A percentile compares a stretch with the other conserved stretches of the same genome.
Conservation (phyloP, 2,888 invertebrate species). For the Pseudolycoriella hygida region DNA sequence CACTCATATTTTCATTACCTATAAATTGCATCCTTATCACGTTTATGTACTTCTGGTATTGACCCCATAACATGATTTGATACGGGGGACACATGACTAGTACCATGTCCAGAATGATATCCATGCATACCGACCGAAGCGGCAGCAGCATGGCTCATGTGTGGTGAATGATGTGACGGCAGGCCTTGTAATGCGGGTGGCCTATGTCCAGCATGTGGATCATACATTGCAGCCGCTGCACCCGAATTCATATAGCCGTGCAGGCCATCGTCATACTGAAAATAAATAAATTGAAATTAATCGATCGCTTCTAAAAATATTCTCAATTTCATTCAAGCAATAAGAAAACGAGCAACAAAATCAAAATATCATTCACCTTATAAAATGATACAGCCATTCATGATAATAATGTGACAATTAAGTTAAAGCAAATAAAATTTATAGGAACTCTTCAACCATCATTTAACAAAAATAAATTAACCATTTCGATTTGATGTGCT, state of each 20-base stretch:
- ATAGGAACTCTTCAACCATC: too few relatives aligned
- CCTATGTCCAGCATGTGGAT: constrained; percentile 52
- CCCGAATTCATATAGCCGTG: constrained; percentile 71
- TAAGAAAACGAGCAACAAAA: constrained; percentile 8
- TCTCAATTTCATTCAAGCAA: too few relatives aligned
- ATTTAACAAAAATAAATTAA: background rate
- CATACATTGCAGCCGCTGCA: constrained; percentile 48
- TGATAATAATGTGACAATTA: too few relatives aligned
- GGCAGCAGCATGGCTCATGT: constrained; percentile 55
- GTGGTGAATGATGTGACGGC: constrained; percentile 62
- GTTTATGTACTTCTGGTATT: constrained; percentile 82
- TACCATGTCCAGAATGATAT: constrained; percentile 36
- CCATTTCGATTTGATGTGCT: background rate
- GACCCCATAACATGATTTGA: constrained; percentile 76
- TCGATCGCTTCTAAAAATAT: too few relatives aligned
- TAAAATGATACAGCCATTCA: too few relatives aligned
- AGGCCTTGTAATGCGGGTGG: constrained; percentile 38
- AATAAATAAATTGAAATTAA: background rate
- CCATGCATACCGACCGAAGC: constrained; percentile 40
- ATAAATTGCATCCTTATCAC: constrained; percentile 97
- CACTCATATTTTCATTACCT: too few relatives aligned
- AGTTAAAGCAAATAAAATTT: too few relatives aligned
- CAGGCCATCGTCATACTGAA: constrained; percentile 87
- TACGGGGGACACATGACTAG: constrained; percentile 67
- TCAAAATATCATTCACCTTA: constrained; percentile 1